phyloP scores from a whole-genome alignment of 2,113 vertebrate species.

The Circaetus cinerascens region DNA sequence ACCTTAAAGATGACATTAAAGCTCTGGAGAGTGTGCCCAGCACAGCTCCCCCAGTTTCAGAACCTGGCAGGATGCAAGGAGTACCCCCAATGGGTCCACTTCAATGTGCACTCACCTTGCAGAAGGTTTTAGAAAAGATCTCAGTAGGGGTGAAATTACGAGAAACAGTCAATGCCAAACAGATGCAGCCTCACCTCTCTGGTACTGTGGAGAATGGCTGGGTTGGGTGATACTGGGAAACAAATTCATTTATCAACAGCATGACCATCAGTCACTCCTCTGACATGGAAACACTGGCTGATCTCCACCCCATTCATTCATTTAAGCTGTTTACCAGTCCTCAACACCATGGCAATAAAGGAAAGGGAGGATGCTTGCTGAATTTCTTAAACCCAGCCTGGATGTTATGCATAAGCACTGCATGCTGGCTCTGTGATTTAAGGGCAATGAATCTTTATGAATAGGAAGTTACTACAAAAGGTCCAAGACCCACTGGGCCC shows the following conservation, averaged over 20 bases:
- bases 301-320: neutral
- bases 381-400: neutral
- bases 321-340: neutral
- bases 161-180: neutral
- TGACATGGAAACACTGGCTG: neutral
- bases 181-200: neutral
- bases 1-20: neutral
- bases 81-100: accelerated
- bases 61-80: neutral
- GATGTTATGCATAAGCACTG: neutral
- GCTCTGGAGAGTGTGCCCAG: neutral
- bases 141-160: neutral
- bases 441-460: neutral
- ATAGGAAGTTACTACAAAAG: neutral
- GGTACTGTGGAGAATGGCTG: neutral
- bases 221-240: neutral
- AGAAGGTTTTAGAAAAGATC: neutral
- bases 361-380: neutral
- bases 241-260: neutral
- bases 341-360: neutral
- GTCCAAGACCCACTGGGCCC: neutral
- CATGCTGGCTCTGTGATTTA: neutral
- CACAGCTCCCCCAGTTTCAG: neutral
- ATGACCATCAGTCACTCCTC: neutral
- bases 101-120: accelerated